Evolutionary conservation across 1,140 invertebrate genomes (phyloP).

Genomic region (Mycetomoellerius zeteki): DNA sequence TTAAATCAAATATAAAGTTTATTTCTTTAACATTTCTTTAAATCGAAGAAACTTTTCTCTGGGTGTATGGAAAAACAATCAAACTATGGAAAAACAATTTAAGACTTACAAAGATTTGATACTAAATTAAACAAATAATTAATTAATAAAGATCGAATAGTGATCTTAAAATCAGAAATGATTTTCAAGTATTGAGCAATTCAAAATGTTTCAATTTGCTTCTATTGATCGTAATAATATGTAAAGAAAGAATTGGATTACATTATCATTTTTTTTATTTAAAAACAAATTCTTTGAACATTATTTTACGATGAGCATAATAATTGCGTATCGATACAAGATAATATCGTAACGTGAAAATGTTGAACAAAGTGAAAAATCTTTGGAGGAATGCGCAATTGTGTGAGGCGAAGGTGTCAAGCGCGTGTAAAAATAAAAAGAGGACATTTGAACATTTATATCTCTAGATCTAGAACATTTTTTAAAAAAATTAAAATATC

Average conservation of each 20-base stretch:
- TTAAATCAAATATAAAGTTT: too few species aligned
- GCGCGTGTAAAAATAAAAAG: background rate
- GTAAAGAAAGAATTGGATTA: background rate
- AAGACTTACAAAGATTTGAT: background rate
- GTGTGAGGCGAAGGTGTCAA: background rate
- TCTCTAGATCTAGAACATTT: slow-evolving; percentile 10
- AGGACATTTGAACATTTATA: slow-evolving; percentile 5
- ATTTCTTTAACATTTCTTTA: too few species aligned
- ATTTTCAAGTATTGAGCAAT: background rate
- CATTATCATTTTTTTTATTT: background rate
- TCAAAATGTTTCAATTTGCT: background rate
- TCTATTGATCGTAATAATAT: background rate
- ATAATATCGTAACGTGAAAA: background rate
- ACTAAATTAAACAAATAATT: background rate
- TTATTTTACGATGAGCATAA: background rate
- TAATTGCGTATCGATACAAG: background rate
- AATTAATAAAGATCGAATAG: background rate
- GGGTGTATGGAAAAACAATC: too few species aligned
- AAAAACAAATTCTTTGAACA: background rate
- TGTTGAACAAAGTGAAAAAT: background rate
- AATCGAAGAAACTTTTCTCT: too few species aligned
- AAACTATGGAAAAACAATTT: background rate
- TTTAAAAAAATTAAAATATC: background rate
- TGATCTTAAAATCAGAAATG: background rate
- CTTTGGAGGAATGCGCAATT: background rate